Percentiles rank a stretch among this genome's conserved stretches.
Evolutionary conservation across 53 echinoderm and acorn worm genomes (phyloP).

Genomic region (Echinarachnius parma): DNA sequence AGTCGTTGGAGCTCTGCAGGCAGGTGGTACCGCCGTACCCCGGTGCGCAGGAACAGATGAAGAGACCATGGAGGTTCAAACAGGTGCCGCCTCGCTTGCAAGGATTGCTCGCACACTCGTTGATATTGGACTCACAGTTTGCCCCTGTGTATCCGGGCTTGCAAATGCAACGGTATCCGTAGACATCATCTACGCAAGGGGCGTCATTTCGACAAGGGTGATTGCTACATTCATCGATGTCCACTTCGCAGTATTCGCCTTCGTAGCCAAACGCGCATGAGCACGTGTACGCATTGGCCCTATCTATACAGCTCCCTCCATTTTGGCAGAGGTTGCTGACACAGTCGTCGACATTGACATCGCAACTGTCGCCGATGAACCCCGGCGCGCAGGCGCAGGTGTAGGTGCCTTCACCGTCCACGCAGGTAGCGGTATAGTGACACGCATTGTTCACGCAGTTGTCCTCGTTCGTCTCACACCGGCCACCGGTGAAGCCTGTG

Average conservation of each 20-base stretch:
- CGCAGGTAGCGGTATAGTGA: slow-evolving; percentile 27
- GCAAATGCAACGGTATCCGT: slow-evolving; percentile 56
- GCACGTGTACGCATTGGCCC: slow-evolving; percentile 43
- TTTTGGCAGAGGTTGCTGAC: slow-evolving; percentile 59
- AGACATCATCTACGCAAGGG: slow-evolving; percentile 35
- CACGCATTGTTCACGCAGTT: slow-evolving; percentile 23
- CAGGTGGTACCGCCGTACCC: slow-evolving; percentile 27
- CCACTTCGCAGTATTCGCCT: slow-evolving; percentile 57
- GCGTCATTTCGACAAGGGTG: slow-evolving; percentile 56
- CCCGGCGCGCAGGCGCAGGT: slow-evolving; percentile 54
- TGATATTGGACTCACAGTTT: slow-evolving; percentile 57
- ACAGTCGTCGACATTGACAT: slow-evolving; percentile 67
- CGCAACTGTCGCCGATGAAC: slow-evolving; percentile 60
- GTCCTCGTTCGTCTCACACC: slow-evolving; percentile 45
- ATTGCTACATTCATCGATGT: slow-evolving; percentile 52
- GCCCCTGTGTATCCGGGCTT: slow-evolving; percentile 57
- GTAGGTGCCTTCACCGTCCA: slow-evolving; percentile 11
- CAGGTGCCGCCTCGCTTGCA: slow-evolving; percentile 26
- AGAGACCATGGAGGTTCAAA: neutral
- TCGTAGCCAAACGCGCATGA: slow-evolving; percentile 50
- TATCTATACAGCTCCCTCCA: slow-evolving; percentile 63
- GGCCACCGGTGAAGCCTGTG: slow-evolving; percentile 56
- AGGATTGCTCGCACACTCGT: slow-evolving; percentile 68
- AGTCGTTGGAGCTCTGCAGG: slow-evolving; percentile 26
- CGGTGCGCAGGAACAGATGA: slow-evolving; percentile 29